phyloP scores from a whole-genome alignment of 1,140 invertebrate genomes.

The Drosophila mojavensis region DNA sequence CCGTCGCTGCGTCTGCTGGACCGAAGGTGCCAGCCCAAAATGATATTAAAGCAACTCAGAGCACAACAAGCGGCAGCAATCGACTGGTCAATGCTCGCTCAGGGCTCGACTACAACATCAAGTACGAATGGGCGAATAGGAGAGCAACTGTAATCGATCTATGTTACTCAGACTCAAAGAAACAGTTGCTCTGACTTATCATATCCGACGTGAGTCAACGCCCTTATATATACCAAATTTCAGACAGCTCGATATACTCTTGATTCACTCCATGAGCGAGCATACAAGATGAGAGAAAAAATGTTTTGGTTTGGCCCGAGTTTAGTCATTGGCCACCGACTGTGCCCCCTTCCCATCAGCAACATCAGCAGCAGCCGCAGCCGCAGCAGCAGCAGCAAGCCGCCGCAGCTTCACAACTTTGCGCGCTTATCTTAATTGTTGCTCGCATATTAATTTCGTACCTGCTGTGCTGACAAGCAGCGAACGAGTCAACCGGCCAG shows the following conservation, averaged over 20 bases:
- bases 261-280: too few relatives aligned
- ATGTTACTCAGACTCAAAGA: too few relatives aligned
- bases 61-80: too few relatives aligned
- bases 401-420: conserved; percentile 75
- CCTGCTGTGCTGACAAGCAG: conserved; percentile 74
- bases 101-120: too few relatives aligned
- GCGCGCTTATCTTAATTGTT: conserved; percentile 83
- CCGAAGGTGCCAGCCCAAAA: conserved; percentile 20
- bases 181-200: too few relatives aligned
- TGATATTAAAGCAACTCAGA: background rate
- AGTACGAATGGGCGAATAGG: too few relatives aligned
- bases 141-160: too few relatives aligned
- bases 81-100: too few relatives aligned
- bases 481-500: conserved; percentile 39
- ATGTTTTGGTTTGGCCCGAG: conserved; percentile 18
- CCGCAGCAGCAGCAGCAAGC: conserved; percentile 37
- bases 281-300: background rate
- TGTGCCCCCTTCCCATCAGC: conserved; percentile 42
- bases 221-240: too few relatives aligned
- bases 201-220: too few relatives aligned
- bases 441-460: conserved; percentile 83
- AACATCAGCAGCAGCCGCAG: background rate
- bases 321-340: conserved; percentile 75
- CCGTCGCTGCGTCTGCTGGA: conserved; percentile 10
- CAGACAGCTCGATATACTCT: too few relatives aligned